Evolutionary conservation across 2,113 vertebrate genomes (phyloP).

Genomic region (Phaethornis superciliosus): DNA sequence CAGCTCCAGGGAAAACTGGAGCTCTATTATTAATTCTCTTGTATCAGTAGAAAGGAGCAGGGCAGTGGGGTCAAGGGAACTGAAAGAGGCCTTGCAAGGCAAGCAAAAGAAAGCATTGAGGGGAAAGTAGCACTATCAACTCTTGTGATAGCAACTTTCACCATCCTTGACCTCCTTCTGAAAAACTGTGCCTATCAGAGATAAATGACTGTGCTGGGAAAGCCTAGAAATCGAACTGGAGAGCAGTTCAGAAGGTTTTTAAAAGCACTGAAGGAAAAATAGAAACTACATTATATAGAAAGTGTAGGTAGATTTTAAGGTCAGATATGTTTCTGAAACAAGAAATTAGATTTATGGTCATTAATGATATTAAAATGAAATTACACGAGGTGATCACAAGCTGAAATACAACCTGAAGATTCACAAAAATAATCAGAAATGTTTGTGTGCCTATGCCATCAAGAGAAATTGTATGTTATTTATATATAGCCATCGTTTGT

Average conservation of each 20-base stretch:
- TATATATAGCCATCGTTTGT: background rate
- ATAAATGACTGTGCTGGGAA: conserved; percentile 47
- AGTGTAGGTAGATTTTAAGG: background rate
- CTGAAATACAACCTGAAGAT: background rate
- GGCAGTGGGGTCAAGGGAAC: conserved; percentile 32
- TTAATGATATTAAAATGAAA: background rate
- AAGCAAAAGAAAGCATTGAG: conserved; percentile 60
- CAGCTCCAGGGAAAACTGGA: background rate
- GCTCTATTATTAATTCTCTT: conserved; percentile 59
- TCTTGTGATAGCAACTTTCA: conserved; percentile 63
- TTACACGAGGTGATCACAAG: background rate
- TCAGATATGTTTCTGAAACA: background rate
- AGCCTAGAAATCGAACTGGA: background rate
- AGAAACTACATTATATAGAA: background rate
- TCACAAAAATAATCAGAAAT: background rate
- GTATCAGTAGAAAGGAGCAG: conserved; percentile 51
- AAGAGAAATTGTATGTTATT: background rate
- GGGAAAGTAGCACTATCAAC: conserved; percentile 45
- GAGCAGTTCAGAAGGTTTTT: conserved; percentile 9
- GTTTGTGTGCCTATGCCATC: background rate
- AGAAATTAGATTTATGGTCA: background rate
- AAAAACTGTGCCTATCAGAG: conserved; percentile 39
- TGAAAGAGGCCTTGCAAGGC: conserved; percentile 42
- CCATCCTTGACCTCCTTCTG: conserved; percentile 54
- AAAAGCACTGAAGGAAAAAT: background rate